Base-by-base conservation (phyloP, 2,113 vertebrate genomes). In the Megaleporinus macrocephalus region DNA sequence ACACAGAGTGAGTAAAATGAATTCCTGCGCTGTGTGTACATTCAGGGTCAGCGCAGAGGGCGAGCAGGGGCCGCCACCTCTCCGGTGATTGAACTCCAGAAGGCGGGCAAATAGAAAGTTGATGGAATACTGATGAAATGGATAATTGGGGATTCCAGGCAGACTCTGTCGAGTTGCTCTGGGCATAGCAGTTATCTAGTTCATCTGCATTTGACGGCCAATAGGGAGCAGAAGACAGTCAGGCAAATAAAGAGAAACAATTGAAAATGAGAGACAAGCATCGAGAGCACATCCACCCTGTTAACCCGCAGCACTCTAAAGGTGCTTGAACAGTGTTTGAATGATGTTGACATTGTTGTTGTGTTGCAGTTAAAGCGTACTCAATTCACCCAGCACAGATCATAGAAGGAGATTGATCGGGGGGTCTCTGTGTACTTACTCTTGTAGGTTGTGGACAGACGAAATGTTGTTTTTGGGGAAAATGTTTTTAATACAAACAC, bases 121-220 rank as follows among this genome's bases (percentile, higher is more conserved):
- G 93, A 93, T 93, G 86, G 88, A 82, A 91, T 93, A 89, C 90
- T 93, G 92, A 93, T 94, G 89, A 92, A 91, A 91, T 90, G 87
- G 89, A 89, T 94, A 94, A 93, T 91, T 91, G 90, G 88, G 83
- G 89, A 93, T 92, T 90, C 90, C 80, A 88, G 80, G 88, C 91
- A 90, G 69, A 57, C 86, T 89, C 86, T 86, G 88, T 87, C 74
- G 73, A 85, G 77, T 88, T 84, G 79, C 87, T 88, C 86, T 86
- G 73, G 89, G 87, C 86, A 82, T 85, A 5, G 85, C 84, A 82
- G 83, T 92, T 86, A 83, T 86, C 86, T 65, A 44, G 79, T 82
- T 76, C 62, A 85, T 85, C 74, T 81, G 84, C 81, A 83, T 61
- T 69, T 15, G 15, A 80, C 44, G 73, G 86, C 90, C 87, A 87